These are phyloP conservation scores for Standfussiana lucernea DNA, from an alignment of 2,888 invertebrate species.

Conservation along the genomic window DNA sequence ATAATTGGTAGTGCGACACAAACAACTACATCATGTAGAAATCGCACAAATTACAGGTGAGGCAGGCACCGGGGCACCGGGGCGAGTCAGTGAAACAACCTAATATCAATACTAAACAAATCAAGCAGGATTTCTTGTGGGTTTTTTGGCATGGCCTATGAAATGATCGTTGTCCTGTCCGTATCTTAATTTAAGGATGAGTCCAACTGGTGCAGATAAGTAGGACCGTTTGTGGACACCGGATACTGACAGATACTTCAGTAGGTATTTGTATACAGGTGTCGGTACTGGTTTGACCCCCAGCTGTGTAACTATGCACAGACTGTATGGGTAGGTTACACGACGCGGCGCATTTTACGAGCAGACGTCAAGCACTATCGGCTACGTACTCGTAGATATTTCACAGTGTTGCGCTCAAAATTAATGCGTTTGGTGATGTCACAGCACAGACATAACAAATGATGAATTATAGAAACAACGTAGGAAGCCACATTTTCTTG, in stretches of 20 bases:
- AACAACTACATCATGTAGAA: slow-evolving; percentile 31
- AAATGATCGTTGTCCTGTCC: neutral
- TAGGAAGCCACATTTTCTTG: accelerated
- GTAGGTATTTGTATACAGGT: neutral
- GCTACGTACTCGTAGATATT: slow-evolving; percentile 5
- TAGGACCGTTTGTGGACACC: neutral
- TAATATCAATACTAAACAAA: neutral
- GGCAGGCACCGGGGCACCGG: neutral
- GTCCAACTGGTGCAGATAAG: neutral
- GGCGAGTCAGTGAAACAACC: neutral
- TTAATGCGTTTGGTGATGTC: slow-evolving; percentile 4
- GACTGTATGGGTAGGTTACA: neutral
- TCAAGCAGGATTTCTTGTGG: neutral
- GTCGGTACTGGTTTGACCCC: neutral
- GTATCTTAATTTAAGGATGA: neutral
- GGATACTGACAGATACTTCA: neutral
- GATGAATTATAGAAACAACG: neutral
- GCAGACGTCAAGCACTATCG: slow-evolving; percentile 14
- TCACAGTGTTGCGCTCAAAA: neutral
- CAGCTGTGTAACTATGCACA: neutral
- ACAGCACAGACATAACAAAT: neutral
- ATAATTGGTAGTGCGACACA: slow-evolving; percentile 17
- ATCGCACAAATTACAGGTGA: slow-evolving; percentile 2
- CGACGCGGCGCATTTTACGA: slow-evolving; percentile 22
- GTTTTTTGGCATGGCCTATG: neutral